Evolutionary conservation across 2,797 vertebrate genomes (phyloP), one percentile per base, ranked within the genome.

Genomic region (Microctenopoma stevenorrisi): DNA sequence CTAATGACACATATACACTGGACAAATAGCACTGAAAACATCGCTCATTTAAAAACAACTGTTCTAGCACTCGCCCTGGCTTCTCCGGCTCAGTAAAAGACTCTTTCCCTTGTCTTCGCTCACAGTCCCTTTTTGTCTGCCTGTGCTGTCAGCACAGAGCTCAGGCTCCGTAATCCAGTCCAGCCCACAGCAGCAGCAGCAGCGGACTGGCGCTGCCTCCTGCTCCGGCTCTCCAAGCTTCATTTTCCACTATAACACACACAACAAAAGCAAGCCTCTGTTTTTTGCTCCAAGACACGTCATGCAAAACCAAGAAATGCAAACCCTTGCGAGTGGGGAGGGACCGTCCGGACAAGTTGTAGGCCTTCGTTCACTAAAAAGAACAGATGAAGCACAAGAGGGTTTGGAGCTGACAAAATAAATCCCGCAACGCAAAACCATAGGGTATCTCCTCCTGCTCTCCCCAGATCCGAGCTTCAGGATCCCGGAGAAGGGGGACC

Each of bases 261-360:
- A 86, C 82, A 92, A 91, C 90, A 91, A 94, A 94, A 95, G 93
- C 93, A 88, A 90, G 86, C 79, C 86, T 91, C 72, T 74, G 49
- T 66, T 63, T 15, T 79, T 51, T 77, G 85, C 91, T 92, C 91
- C 93, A 91, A 94, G 83, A 93, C 93, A 92, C 93, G 92, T 91
- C 93, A 93, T 94, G 92, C 93, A 94, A 93, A 94, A 94, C 84
- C 91, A 93, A 94, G 90, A 94, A 92, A 93, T 93, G 94, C 94
- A 94, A 94, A 94, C 92, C 92, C 93, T 92, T 89, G 90, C 88
- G 88, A 92, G 92, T 91, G 88, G 50, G 83, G 76, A 88, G 78
- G 86, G 86, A 90, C 71, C 90, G 87, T 94, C 91, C 93, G 85
- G 91, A 85, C 78, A 92, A 93, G 89, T 92, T 92, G 92, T 91